Percentiles rank a stretch among this genome's conserved stretches.
phyloP scores from a whole-genome alignment of 1,140 invertebrate genomes.

The Agraylea sexmaculata region DNA sequence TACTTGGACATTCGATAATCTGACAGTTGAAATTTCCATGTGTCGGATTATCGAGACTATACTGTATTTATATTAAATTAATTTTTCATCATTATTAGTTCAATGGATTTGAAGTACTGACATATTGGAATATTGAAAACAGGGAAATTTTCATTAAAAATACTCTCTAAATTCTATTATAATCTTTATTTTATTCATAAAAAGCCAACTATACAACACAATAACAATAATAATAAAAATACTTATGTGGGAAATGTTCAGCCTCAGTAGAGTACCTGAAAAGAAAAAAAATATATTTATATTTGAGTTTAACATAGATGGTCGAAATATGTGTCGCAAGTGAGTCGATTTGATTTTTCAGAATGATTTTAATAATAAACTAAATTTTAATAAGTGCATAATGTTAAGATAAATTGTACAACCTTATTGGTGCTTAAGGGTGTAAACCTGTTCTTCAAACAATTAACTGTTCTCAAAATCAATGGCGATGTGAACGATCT shows the following conservation, averaged over 20 bases:
- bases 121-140: too few species aligned
- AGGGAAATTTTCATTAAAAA: too few species aligned
- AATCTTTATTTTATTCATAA: too few species aligned
- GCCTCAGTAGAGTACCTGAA: too few species aligned
- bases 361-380: background rate
- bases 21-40: background rate
- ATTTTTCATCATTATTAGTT: too few species aligned
- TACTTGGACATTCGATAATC: constrained; percentile 5
- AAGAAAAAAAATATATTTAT: constrained; percentile 4
- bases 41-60: too few species aligned
- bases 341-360: background rate
- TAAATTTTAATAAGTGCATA: background rate
- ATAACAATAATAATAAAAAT: too few species aligned
- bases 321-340: background rate
- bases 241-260: too few species aligned
- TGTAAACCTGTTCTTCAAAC: background rate
- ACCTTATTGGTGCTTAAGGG: background rate
- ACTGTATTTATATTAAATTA: too few species aligned
- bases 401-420: background rate
- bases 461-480: constrained; percentile 4
- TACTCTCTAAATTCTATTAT: too few species aligned
- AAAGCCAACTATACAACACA: too few species aligned
- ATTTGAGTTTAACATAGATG: background rate
- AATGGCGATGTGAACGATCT: constrained; percentile 10
- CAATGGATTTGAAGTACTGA: too few species aligned